Percentiles rank a stretch among this genome's conserved stretches.
These are phyloP conservation scores for Oxystoma pomonae DNA, from an alignment of 2,888 invertebrate genomes.

Conservation along the genomic window DNA sequence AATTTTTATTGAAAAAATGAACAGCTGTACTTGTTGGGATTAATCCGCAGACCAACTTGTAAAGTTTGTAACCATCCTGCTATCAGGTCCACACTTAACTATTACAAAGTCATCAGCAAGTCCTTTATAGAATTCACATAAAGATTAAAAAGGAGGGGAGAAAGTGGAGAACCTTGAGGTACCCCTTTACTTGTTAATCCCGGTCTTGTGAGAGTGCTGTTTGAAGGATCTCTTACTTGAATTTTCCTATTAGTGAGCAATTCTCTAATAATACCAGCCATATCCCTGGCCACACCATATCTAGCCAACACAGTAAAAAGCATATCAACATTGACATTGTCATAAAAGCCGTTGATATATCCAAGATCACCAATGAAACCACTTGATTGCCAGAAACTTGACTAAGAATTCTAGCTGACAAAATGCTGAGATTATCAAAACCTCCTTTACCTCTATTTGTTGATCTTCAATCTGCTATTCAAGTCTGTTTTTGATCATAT, in stretches of 20 bases:
- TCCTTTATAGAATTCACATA: not conserved
- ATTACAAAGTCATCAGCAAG: not conserved
- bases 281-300: not conserved
- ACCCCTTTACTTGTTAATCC: not conserved
- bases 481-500: constrained; percentile 6
- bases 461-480: constrained; percentile 8
- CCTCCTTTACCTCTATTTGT: constrained; percentile 7
- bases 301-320: not conserved
- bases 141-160: not conserved
- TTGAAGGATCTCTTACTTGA: not conserved
- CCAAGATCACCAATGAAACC: not conserved
- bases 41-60: too few relatives aligned
- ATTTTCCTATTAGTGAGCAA: not conserved
- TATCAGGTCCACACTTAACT: not conserved
- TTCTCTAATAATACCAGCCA: not conserved
- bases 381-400: not conserved
- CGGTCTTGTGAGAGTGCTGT: not conserved
- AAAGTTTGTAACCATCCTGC: not conserved
- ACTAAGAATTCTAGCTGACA: not conserved
- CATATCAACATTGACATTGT: not conserved
- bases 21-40: too few relatives aligned
- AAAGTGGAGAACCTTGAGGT: not conserved
- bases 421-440: constrained; percentile 3
- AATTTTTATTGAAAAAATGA: too few relatives aligned
- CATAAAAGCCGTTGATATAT: not conserved